Evolutionary conservation across 92 coral and sea anemone genomes (phyloP), one percentile per base, ranked within the genome.

Genomic region (Meandrina meandrites): DNA sequence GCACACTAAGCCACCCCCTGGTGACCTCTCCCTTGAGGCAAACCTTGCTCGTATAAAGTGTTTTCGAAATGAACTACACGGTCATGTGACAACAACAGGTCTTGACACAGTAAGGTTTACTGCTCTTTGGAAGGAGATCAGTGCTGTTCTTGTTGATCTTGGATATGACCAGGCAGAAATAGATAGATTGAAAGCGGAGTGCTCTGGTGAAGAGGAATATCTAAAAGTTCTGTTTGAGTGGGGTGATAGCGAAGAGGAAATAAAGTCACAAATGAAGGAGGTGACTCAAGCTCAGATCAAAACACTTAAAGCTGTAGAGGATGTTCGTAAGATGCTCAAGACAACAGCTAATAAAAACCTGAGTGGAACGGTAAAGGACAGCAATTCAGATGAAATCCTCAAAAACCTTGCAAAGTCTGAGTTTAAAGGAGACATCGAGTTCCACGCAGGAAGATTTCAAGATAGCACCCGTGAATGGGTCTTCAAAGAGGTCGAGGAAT

Each of bases 41-140:
- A 81, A 88, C 85, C 76, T 91, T 45, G 92, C 90, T 31, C 79
- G 94, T 81, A 79, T 91, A 18, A 88, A 78, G 91, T 84, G 42
- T 37, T 91, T 75, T 37, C 85, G 94, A 32, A 91, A 91, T 76
- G 67, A 80, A 67, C 66, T 91, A 48, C 42, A 72, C 54, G 87
- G 82, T 56, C 91, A 88, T 75, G 58, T 40, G 1, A 42, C 75
- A 70, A 88, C 75, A 34, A 80, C 85, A n/a, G 70, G 83, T 8
- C 45, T 91, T 45, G 64, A 79, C 80, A 67, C 66, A 40, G 72
- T 60, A 9, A 57, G 40, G 45, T 91, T 91, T 74, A 86, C 81
- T 58, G 32, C 21, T 24, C 86, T 84, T 58, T 91, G 94, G 94
- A 76, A 84, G 21, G 90, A 91, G 45, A 85, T 91, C 30, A 47